phyloP scores from a whole-genome alignment of 2,113 vertebrate species.

The Bos taurus region ARS-UCD2.0 NC_037333.1:42758001-42758500 shows the following conservation, averaged over 20 bases:
- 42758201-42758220: neutral
- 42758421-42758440: conserved; percentile 14
- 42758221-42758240: conserved; percentile 47
- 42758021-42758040: neutral
- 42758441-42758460: conserved; percentile 55
- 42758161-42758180: neutral
- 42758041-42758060: neutral
- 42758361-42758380: conserved; percentile 66
- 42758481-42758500: conserved; percentile 49
- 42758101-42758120: neutral
- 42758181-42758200: neutral
- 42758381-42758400: conserved; percentile 74
- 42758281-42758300: conserved; percentile 46
- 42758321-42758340: conserved; percentile 65
- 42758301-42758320: conserved; percentile 59
- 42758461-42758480: conserved; percentile 65
- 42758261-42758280: conserved; percentile 53
- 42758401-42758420: neutral
- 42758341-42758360: conserved; percentile 73
- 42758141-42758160: neutral
- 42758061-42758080: neutral
- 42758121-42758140: neutral
- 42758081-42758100: neutral
- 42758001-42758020: neutral
- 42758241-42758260: conserved; percentile 6